A percentile compares a stretch with the other conserved stretches of the same genome.
Conservation (phyloP, 1,140 invertebrate genomes). For the Drosophila pachea region DNA sequence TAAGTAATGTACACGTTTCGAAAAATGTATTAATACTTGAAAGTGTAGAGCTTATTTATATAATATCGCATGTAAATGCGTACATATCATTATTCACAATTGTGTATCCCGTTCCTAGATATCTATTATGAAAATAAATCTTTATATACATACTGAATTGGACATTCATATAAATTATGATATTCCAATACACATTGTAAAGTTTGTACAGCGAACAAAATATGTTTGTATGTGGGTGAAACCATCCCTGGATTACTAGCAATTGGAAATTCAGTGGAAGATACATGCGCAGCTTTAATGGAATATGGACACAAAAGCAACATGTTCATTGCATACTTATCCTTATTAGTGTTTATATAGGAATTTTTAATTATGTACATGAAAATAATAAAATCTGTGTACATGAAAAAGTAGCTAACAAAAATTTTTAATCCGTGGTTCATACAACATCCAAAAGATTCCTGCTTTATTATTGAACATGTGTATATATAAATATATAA, state of each 20-base stretch:
- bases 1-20: too few relatives aligned
- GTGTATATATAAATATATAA: neutral
- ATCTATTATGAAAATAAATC: neutral
- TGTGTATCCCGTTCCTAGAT: neutral
- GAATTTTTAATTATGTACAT: neutral
- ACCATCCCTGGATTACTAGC: conserved; percentile 14
- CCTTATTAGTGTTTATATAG: neutral
- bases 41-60: neutral
- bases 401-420: neutral
- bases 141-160: conserved; percentile 3
- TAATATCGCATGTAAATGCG: neutral
- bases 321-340: neutral
- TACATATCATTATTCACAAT: too few relatives aligned
- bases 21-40: too few relatives aligned
- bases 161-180: conserved; percentile 4
- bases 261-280: conserved; percentile 43
- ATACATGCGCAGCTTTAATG: conserved; percentile 48
- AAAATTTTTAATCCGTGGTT: too few relatives aligned
- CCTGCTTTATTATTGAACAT: too few relatives aligned
- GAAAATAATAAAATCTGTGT: too few relatives aligned
- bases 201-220: conserved; percentile 1
- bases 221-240: conserved; percentile 17
- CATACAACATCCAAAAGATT: too few relatives aligned
- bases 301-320: conserved; percentile 41
- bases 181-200: neutral